Conservation (phyloP, 2,888 invertebrate genomes). For the Dicycla oo region DNA sequence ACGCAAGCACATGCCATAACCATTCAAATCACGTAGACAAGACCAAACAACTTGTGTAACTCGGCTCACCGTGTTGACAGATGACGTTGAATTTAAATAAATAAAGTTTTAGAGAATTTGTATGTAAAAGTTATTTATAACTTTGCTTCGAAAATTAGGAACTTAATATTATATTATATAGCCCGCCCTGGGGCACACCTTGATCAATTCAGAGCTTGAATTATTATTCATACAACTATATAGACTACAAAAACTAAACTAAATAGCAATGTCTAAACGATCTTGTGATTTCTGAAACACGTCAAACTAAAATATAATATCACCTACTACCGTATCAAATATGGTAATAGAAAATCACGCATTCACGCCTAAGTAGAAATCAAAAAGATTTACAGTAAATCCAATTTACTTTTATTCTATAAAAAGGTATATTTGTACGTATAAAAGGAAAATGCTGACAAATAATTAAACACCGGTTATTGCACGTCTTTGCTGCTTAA, state of each 20-base stretch:
- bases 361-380: not conserved
- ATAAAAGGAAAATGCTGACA: constrained; percentile 17
- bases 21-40: constrained; percentile 47
- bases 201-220: not conserved
- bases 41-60: constrained; percentile 46
- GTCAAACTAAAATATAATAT: not conserved
- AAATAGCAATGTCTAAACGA: no score
- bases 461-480: constrained; percentile 18
- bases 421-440: not conserved
- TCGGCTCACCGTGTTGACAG: constrained; percentile 26
- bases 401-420: not conserved
- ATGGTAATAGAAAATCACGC: not conserved
- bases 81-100: not conserved
- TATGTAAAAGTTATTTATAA: not conserved
- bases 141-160: not conserved
- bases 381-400: not conserved
- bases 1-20: constrained; percentile 1
- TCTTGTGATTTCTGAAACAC: not conserved
- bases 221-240: not conserved
- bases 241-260: no score
- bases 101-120: not conserved
- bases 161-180: not conserved
- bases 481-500: constrained; percentile 26
- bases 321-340: not conserved
- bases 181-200: not conserved